Evolutionary conservation across 2,797 vertebrate genomes (phyloP).

Genomic region (Artibeus jamaicensis): DNA sequence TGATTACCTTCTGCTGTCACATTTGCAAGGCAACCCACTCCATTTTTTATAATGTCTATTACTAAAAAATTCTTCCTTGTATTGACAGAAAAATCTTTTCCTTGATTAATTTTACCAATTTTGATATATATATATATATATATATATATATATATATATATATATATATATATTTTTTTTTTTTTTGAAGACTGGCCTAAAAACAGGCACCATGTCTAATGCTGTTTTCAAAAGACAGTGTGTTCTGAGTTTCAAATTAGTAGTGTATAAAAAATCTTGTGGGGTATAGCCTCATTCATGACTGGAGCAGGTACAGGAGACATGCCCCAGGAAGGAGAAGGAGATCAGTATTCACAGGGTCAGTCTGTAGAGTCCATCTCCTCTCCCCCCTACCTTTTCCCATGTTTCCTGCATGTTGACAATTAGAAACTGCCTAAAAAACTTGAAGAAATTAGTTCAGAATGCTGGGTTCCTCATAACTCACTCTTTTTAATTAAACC

Average conservation of each 20-base stretch:
- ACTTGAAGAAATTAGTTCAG: neutral
- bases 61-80: conserved; percentile 36
- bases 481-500: neutral
- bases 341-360: neutral
- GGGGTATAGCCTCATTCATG: neutral
- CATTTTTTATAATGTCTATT: conserved; percentile 30
- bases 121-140: conserved; percentile 55
- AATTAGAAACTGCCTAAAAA: neutral
- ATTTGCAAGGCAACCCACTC: neutral
- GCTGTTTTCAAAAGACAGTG: conserved; percentile 29
- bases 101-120: conserved; percentile 36
- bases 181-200: conserved; percentile 15
- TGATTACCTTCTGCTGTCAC: conserved; percentile 37
- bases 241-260: conserved; percentile 18
- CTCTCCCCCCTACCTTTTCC: neutral
- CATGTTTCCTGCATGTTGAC: neutral
- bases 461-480: neutral
- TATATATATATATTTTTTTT: too few species aligned
- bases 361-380: neutral
- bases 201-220: conserved; percentile 22
- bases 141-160: too few species aligned
- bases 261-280: neutral
- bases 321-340: neutral
- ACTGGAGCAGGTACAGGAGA: neutral
- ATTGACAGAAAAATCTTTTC: conserved; percentile 42